Evolutionary conservation across 2,888 invertebrate genomes (phyloP).

Genomic region (Euphydryas editha): DNA sequence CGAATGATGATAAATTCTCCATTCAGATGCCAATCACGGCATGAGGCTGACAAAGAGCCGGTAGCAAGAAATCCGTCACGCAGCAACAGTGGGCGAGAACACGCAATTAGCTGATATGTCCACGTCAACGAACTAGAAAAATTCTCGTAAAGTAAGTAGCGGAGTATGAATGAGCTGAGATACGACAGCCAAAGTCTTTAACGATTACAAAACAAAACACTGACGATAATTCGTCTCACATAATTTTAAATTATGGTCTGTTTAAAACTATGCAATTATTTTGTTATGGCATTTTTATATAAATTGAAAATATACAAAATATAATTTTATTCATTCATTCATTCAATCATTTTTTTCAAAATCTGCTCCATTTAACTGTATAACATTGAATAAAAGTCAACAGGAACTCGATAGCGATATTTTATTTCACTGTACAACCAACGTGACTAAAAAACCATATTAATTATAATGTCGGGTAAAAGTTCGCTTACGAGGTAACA

Average conservation of each 20-base stretch:
- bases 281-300: background rate
- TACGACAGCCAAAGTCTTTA: conserved; percentile 48
- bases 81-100: conserved; percentile 62
- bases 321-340: too few species aligned
- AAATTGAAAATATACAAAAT: background rate
- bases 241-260: background rate
- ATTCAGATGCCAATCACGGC: conserved; percentile 61
- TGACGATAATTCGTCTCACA: background rate
- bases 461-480: background rate
- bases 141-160: conserved; percentile 48
- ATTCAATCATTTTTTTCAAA: too few species aligned
- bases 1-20: conserved; percentile 53
- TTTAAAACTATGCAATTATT: background rate
- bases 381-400: background rate
- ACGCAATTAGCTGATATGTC: conserved; percentile 62
- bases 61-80: conserved; percentile 61
- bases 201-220: conserved; percentile 23
- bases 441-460: background rate
- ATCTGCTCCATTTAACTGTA: background rate
- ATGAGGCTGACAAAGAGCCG: conserved; percentile 52
- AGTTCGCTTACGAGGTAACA: background rate
- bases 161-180: conserved; percentile 53
- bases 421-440: background rate
- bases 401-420: conserved; percentile 1
- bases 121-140: conserved; percentile 66